Evolutionary conservation across 2,113 vertebrate species (phyloP).

Genomic region (Natator depressus): DNA sequence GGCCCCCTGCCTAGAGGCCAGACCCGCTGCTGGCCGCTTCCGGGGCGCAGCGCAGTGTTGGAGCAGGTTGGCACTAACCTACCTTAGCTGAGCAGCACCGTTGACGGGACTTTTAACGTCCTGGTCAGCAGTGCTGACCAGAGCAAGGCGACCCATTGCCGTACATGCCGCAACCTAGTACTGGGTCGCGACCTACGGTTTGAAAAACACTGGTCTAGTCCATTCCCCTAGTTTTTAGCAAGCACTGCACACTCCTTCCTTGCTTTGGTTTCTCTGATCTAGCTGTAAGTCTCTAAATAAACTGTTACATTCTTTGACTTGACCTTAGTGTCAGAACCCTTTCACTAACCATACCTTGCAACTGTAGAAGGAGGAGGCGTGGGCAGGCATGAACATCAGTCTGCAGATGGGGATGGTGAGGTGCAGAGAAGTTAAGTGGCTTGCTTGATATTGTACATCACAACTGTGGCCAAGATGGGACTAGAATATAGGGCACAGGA

Average conservation of each 20-base stretch:
- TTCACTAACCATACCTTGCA: background rate
- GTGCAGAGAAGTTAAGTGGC: background rate
- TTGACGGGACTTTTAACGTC: too few relatives aligned
- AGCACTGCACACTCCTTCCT: background rate
- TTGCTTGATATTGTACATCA: background rate
- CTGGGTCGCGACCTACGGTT: too few relatives aligned
- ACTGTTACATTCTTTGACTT: background rate
- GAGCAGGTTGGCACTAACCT: too few relatives aligned
- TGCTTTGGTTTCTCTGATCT: background rate
- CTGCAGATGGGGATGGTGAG: background rate
- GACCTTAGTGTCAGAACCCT: fast-evolving
- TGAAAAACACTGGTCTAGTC: background rate
- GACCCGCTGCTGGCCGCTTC: too few relatives aligned
- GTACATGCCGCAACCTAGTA: too few relatives aligned
- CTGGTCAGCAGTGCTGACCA: too few relatives aligned
- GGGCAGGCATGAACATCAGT: background rate
- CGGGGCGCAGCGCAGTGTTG: too few relatives aligned
- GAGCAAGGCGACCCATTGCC: too few relatives aligned
- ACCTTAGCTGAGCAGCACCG: too few relatives aligned
- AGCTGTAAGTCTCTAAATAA: background rate
- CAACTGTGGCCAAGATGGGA: background rate
- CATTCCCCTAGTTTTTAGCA: background rate
- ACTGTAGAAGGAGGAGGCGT: background rate
- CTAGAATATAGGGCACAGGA: background rate
- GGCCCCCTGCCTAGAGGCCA: too few relatives aligned